Conservation (phyloP, 2,113 vertebrate genomes). For the Cephalopholis sonnerati region DNA sequence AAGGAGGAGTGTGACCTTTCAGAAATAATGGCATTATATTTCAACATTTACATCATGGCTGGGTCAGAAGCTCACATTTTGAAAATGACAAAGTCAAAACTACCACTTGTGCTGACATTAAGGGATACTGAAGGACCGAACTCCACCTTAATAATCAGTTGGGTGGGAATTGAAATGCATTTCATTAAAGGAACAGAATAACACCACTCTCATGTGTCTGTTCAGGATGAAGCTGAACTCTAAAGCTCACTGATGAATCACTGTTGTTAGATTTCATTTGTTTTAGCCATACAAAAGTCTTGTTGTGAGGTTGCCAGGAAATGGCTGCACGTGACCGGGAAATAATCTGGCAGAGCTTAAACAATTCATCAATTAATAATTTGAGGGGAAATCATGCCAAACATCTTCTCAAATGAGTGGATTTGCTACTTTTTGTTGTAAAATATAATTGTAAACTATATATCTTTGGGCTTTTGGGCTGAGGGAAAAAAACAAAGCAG, state of each 20-base stretch:
- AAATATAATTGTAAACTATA: not conserved
- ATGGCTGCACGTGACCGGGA: not conserved
- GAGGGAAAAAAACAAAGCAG: not conserved
- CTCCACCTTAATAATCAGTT: not conserved
- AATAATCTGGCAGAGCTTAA: not conserved
- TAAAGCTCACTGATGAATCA: not conserved
- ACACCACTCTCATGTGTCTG: not conserved
- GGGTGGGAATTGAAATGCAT: not conserved
- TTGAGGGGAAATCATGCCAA: too few species aligned
- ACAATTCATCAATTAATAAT: not conserved
- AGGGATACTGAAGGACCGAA: slow-evolving; percentile 1
- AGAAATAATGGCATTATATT: slow-evolving; percentile 28
- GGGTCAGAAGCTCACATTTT: slow-evolving; percentile 6
- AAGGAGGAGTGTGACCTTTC: slow-evolving; percentile 46
- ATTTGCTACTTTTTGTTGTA: not conserved
- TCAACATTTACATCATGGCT: slow-evolving; percentile 1
- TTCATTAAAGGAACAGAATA: not conserved
- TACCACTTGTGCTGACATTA: not conserved
- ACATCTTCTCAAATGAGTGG: too few species aligned
- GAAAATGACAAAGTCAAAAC: slow-evolving; percentile 14
- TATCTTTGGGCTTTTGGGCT: not conserved
- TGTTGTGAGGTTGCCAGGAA: not conserved
- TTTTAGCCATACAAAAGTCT: not conserved
- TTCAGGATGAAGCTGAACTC: not conserved
- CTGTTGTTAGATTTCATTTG: not conserved